Conservation (phyloP, 35 echinoderm and acorn worm genomes). For the Acanthaster planci region DNA sequence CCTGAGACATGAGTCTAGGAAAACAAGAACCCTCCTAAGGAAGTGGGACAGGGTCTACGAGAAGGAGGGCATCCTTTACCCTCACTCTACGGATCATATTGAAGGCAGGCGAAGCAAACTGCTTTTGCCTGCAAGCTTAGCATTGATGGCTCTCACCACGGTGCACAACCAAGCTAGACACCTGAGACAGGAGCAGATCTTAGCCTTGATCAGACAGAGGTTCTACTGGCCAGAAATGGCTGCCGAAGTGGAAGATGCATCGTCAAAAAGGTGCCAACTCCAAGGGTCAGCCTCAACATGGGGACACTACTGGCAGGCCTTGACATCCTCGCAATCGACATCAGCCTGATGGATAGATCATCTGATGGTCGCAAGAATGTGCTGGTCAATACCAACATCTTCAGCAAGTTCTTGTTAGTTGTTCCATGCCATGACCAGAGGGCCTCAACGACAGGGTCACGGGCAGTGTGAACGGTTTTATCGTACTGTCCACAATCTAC, state of each 20-base stretch:
- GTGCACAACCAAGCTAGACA: conserved; percentile 52
- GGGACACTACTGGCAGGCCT: conserved; percentile 46
- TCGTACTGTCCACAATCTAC: no score
- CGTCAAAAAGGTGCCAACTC: conserved; percentile 40
- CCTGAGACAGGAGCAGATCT: conserved; percentile 44
- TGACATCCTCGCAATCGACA: conserved; percentile 64
- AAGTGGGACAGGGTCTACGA: conserved; percentile 24
- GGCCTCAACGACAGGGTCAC: conserved; percentile 31
- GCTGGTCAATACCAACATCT: conserved; percentile 49
- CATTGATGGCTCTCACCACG: conserved; percentile 9
- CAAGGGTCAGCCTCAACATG: conserved; percentile 51
- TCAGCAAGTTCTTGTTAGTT: conserved; percentile 58
- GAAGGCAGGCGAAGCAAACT: conserved; percentile 42
- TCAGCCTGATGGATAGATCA: conserved; percentile 47
- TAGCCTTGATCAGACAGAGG: not conserved
- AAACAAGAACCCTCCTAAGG: conserved; percentile 24
- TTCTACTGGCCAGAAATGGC: conserved; percentile 72
- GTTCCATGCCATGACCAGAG: conserved; percentile 66
- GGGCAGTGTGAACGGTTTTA: no score
- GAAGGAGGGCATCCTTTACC: conserved; percentile 49
- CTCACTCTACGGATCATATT: no score
- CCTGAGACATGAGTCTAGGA: conserved; percentile 25
- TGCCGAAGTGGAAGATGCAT: conserved; percentile 24
- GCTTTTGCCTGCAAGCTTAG: conserved; percentile 26
- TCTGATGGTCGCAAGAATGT: conserved; percentile 55